Evolutionary conservation across 2,888 invertebrate genomes (phyloP), one percentile per base, ranked within the genome.

Genomic region (Drosophila nigricruria): DNA sequence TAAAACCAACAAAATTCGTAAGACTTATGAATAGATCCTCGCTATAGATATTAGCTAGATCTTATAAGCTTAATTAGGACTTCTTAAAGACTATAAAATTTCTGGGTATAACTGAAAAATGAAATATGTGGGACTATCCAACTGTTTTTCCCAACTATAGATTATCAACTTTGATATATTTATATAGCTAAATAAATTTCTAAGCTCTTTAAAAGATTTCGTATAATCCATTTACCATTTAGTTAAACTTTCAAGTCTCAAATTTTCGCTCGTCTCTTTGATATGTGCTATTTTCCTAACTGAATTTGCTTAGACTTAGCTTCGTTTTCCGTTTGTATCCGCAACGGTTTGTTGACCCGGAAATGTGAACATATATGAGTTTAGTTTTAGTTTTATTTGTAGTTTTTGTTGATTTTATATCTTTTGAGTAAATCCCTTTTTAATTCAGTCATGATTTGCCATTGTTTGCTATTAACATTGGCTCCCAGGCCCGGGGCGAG

Each of bases 391-490:
- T 38, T 70, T 16, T 23, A 16, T 30, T 20, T 70, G 18, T 25
- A 30, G 34, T 18, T 30, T 27, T 34, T 54, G 36, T 43, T 50
- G 49, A 43, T 38, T 36, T 56, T 42, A 58, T 58, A 3, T 34
- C 38, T 53, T 72, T 23, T 62, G 30, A 45, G 50, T 82, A 81
- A 78, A 79, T 80, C 80, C 74, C 68, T 54, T 45, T 74, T 73
- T 85, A 83, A 89, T 85, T 74, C 79, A 79, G 74, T 60, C 81
- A 57, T 68, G 71, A 68, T 73, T 65, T 74, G 75, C 61, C 82
- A 78, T 85, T 84, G 82, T 82, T 76, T 79, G 77, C 56, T 27
- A 61, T 73, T 53, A 77, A 50, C 64, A 76, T 64, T 36, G 56
- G 77, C 45, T 50, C 6, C 2, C n/a, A 25, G 69, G 40, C 53